phyloP scores from a whole-genome alignment of 1,140 invertebrate genomes.

The Ips nitidus region DNA sequence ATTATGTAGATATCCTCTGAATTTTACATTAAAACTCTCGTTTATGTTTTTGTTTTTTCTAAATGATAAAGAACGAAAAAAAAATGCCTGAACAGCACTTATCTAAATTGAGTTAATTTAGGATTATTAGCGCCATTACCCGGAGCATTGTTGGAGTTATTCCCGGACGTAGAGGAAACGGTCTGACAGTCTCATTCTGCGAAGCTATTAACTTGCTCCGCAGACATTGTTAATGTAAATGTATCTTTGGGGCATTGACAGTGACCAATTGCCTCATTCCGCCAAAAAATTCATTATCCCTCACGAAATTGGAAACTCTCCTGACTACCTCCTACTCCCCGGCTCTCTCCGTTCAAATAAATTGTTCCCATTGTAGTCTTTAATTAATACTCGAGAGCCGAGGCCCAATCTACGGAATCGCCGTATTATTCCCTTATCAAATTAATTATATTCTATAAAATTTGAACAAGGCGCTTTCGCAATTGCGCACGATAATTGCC shows the following conservation, averaged over 20 bases:
- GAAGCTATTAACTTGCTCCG: constrained; percentile 50
- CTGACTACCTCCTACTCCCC: constrained; percentile 41
- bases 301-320: constrained; percentile 48
- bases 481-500: constrained; percentile 29
- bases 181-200: constrained; percentile 40
- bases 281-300: constrained; percentile 52
- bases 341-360: constrained; percentile 40
- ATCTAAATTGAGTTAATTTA: constrained; percentile 37
- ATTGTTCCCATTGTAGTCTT: constrained; percentile 49
- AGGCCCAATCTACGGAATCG: constrained; percentile 42
- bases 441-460: constrained; percentile 42
- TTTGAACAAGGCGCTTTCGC: constrained; percentile 24
- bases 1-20: too few species aligned
- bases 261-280: constrained; percentile 52
- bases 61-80: neutral
- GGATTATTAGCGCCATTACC: constrained; percentile 34
- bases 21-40: too few species aligned
- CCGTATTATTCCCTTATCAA: constrained; percentile 42
- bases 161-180: constrained; percentile 35
- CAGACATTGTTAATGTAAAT: constrained; percentile 52
- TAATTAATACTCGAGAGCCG: constrained; percentile 45
- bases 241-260: constrained; percentile 52
- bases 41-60: too few species aligned
- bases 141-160: constrained; percentile 36
- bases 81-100: constrained; percentile 7